These are phyloP conservation scores for Chrysochloris asiatica DNA, from an alignment of 2,113 vertebrate species.

Conservation along the genomic window DNA sequence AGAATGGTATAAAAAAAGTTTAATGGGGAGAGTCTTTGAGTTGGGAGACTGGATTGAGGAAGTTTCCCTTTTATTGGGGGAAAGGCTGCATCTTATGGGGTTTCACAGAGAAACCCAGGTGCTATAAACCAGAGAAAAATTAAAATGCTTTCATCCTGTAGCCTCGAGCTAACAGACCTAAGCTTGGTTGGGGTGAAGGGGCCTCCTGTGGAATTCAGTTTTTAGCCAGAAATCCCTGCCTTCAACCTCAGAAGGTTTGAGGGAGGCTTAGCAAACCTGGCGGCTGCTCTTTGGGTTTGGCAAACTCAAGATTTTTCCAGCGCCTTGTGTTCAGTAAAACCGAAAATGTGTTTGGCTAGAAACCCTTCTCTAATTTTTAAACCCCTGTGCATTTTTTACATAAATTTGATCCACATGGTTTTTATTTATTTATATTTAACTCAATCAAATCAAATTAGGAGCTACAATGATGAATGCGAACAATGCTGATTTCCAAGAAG, in stretches of 20 bases:
- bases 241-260: conserved; percentile 47
- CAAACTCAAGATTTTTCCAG: conserved; percentile 74
- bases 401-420: conserved; percentile 78
- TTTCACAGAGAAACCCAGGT: not conserved
- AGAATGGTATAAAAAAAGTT: not conserved
- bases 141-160: accelerated
- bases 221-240: conserved; percentile 56
- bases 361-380: conserved; percentile 75
- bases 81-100: not conserved
- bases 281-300: conserved; percentile 66
- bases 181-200: not conserved
- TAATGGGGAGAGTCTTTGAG: not conserved
- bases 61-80: not conserved
- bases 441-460: conserved; percentile 76
- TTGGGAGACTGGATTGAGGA: not conserved
- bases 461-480: conserved; percentile 73
- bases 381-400: conserved; percentile 59
- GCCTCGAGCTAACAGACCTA: not conserved
- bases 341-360: conserved; percentile 73
- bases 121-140: not conserved
- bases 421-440: conserved; percentile 76
- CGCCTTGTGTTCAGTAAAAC: conserved; percentile 72
- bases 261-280: conserved; percentile 68
- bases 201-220: conserved; percentile 63
- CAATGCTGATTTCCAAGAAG: conserved; percentile 78